phyloP scores from a whole-genome alignment of 2,113 vertebrate genomes.

The Mastomys coucha region DNA sequence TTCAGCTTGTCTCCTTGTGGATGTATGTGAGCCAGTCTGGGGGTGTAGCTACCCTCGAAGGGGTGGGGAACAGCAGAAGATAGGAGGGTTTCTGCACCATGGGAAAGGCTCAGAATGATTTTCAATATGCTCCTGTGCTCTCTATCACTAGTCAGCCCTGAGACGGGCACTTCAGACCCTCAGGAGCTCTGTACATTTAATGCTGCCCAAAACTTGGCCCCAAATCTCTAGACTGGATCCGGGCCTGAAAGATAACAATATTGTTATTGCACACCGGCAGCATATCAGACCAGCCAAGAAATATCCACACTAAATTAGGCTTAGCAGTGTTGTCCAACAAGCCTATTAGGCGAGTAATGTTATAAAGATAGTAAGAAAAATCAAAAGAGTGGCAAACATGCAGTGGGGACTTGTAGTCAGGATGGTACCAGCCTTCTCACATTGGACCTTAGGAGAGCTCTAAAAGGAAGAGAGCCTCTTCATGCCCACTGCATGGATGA shows the following conservation, averaged over 20 bases:
- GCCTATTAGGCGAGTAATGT: background rate
- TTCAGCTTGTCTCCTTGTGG: background rate
- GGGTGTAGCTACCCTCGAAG: background rate
- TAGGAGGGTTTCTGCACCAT: too few species aligned
- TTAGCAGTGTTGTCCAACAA: background rate
- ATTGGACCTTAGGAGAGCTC: background rate
- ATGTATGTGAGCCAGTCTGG: rapidly evolving
- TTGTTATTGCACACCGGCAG: background rate
- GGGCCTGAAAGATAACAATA: background rate
- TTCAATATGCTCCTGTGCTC: background rate
- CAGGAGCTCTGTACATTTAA: background rate
- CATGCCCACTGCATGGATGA: background rate
- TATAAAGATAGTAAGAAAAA: background rate
- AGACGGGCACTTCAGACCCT: background rate
- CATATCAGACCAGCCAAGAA: background rate
- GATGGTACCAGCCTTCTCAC: background rate
- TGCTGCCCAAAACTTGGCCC: background rate
- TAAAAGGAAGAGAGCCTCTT: background rate
- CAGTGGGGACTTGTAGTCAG: background rate
- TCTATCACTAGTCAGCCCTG: background rate
- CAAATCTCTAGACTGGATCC: background rate
- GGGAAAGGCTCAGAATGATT: background rate
- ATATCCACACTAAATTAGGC: background rate
- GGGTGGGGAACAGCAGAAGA: background rate
- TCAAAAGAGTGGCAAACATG: rapidly evolving